Conservation (phyloP, 37 sponge, comb jelly and placozoan species). For the Oscarella lobularis region DNA sequence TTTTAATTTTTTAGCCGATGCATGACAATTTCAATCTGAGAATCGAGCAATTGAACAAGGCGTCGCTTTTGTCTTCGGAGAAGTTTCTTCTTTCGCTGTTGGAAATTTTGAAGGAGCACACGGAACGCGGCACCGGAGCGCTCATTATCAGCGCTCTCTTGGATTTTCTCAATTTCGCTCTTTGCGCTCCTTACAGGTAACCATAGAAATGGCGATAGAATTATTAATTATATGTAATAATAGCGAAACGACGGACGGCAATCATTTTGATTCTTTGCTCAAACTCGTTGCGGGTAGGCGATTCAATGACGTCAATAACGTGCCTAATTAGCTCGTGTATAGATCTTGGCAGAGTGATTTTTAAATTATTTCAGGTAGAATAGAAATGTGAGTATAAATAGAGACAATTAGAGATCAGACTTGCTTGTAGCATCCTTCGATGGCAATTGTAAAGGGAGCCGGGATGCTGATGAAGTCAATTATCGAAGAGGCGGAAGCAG, state of each 20-base stretch:
- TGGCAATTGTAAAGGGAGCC: constrained; percentile 97
- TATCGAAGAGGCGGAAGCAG: constrained; percentile 86
- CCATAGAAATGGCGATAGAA: too few species aligned
- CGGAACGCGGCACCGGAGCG: constrained; percentile 73
- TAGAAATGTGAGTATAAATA: not conserved
- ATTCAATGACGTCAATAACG: too few species aligned
- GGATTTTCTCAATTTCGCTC: constrained; percentile 97
- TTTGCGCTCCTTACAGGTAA: constrained; percentile 97
- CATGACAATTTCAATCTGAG: constrained; percentile 92
- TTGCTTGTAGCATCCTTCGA: constrained; percentile 53
- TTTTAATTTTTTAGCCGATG: constrained; percentile 61
- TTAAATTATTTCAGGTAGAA: constrained; percentile 72
- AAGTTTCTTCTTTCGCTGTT: constrained; percentile 70
- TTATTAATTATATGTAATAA: constrained; percentile 3
- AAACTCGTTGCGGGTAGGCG: constrained; percentile 83
- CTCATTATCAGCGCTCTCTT: constrained; percentile 90
- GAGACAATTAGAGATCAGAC: not conserved
- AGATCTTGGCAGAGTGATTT: constrained; percentile 65
- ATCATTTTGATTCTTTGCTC: constrained; percentile 82
- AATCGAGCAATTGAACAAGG: constrained; percentile 93
- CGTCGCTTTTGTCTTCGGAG: constrained; percentile 83
- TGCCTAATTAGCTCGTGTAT: not conserved
- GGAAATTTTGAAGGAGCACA: constrained; percentile 48
- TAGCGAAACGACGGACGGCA: constrained; percentile 90
- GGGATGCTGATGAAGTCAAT: constrained; percentile 95